These are phyloP conservation scores for Heliocidaris tuberculata DNA, from an alignment of 35 echinoderm and acorn worm genomes.

Conservation along the genomic window DNA sequence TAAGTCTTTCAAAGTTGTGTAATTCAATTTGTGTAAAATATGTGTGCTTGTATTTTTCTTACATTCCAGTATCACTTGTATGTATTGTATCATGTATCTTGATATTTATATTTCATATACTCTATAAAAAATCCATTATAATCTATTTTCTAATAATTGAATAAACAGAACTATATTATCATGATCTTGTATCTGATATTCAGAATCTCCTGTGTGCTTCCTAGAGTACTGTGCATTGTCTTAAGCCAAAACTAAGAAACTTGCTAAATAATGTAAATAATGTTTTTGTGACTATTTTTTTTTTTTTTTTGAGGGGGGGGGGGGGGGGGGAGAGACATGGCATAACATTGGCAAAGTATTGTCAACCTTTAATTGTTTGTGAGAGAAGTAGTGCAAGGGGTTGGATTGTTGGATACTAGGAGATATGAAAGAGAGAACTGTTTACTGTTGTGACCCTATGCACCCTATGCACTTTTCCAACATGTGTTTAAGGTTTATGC, in stretches of 20 bases:
- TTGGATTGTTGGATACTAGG: background rate
- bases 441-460: background rate
- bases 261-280: no score
- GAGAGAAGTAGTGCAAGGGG: background rate
- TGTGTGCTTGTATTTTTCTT: background rate
- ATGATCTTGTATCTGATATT: background rate
- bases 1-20: background rate
- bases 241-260: no score
- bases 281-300: no score
- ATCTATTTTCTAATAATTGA: background rate
- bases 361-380: no score
- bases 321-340: background rate
- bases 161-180: background rate
- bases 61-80: background rate
- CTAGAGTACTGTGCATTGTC: background rate
- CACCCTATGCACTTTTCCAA: no score
- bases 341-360: no score
- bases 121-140: background rate
- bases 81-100: background rate
- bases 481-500: no score
- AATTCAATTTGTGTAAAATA: background rate
- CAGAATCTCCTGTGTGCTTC: background rate
- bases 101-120: background rate
- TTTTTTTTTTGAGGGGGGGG: no score
- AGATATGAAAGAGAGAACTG: background rate